These are phyloP conservation scores for Pampus argenteus DNA, from an alignment of 2,797 vertebrate genomes.

Conservation along the genomic window DNA sequence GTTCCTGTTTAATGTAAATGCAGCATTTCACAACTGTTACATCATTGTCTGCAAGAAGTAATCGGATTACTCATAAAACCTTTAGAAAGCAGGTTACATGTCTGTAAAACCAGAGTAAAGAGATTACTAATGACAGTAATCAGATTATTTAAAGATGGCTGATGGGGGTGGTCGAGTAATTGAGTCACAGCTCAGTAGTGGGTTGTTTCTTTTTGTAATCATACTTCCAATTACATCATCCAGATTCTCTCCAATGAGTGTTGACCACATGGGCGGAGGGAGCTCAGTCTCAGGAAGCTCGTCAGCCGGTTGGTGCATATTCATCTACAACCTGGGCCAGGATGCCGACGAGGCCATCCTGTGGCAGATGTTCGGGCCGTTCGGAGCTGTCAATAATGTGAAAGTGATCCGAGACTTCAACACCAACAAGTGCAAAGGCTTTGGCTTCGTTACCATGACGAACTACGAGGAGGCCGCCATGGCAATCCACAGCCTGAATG, in stretches of 20 bases:
- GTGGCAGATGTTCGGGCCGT: slow-evolving; percentile 99
- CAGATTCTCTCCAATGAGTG: slow-evolving; percentile 79
- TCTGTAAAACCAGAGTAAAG: too few relatives aligned
- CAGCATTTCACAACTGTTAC: too few relatives aligned
- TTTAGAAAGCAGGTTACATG: too few relatives aligned
- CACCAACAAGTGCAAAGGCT: slow-evolving; percentile 99
- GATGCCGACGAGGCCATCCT: slow-evolving; percentile 96
- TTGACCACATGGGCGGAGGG: slow-evolving; percentile 91
- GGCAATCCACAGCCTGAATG: slow-evolving; percentile 98
- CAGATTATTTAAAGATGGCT: not conserved
- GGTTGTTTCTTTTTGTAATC: not conserved
- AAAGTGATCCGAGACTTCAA: slow-evolving; percentile 99
- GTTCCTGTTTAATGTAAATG: too few relatives aligned
- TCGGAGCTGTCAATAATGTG: slow-evolving; percentile 96
- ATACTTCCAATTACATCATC: not conserved
- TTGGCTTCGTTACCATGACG: slow-evolving; percentile 98
- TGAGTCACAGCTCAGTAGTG: not conserved
- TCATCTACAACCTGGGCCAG: slow-evolving; percentile 98
- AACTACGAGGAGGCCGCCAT: slow-evolving; percentile 99
- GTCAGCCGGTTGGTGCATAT: slow-evolving; percentile 97
- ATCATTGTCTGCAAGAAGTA: too few relatives aligned
- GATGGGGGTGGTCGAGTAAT: not conserved
- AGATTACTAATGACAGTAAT: not conserved
- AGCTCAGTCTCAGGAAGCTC: slow-evolving; percentile 90
- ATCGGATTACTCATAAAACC: too few relatives aligned